Percentiles rank a stretch among this genome's conserved stretches.
phyloP scores from a whole-genome alignment of 2,797 vertebrate genomes.

The Diplodus puntazzo region DNA sequence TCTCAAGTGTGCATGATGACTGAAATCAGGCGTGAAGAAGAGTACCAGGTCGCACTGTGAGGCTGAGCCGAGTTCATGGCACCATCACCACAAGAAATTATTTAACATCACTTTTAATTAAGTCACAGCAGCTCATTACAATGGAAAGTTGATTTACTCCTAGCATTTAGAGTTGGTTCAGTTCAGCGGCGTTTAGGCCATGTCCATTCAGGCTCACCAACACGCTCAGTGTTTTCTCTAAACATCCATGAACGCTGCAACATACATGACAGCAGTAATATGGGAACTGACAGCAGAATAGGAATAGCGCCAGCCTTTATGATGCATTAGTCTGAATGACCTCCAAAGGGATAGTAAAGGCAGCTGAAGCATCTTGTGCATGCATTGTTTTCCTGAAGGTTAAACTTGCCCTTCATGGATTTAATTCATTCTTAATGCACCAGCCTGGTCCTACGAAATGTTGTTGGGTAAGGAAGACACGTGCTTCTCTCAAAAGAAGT shows the following conservation, averaged over 20 bases:
- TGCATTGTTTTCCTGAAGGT: constrained; percentile 58
- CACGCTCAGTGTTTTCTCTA: constrained; percentile 21
- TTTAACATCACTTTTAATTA: constrained; percentile 86
- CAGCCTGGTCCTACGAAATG: constrained; percentile 9
- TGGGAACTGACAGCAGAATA: constrained; percentile 70
- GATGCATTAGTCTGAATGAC: constrained; percentile 65
- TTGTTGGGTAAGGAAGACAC: constrained; percentile 13
- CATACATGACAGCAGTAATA: constrained; percentile 67
- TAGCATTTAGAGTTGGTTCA: constrained; percentile 57
- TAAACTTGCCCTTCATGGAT: constrained; percentile 62
- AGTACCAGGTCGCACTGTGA: constrained; percentile 60
- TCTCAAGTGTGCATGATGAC: constrained; percentile 63
- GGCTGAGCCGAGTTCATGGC: constrained; percentile 65
- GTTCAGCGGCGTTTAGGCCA: constrained; percentile 60
- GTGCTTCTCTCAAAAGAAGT: constrained; percentile 22
- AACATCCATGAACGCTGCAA: constrained; percentile 47
- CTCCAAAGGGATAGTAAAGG: constrained; percentile 54
- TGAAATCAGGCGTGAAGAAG: constrained; percentile 67
- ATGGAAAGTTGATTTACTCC: constrained; percentile 75
- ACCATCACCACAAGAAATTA: constrained; percentile 76
- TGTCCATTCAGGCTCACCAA: constrained; percentile 37
- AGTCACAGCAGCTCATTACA: constrained; percentile 77
- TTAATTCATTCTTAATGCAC: constrained; percentile 64
- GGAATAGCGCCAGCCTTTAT: constrained; percentile 55
- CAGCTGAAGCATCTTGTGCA: constrained; percentile 10